Base-by-base conservation (phyloP, 2,888 invertebrate species). In the Sceliomorpha sp. region DNA sequence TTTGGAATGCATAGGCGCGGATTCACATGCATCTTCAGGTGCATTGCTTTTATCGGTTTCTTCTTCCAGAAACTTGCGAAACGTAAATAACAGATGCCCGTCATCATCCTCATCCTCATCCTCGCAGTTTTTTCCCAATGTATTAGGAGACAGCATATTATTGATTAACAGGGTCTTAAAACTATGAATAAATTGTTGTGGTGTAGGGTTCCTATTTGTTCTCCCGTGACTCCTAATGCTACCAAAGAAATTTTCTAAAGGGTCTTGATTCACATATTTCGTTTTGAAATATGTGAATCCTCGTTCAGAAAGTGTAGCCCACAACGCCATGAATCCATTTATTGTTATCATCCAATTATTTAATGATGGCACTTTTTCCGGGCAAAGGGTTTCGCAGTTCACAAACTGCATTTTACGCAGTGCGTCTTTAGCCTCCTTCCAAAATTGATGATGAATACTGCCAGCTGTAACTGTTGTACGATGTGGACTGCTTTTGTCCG, bases 281-380 rank as follows among this genome's bases (percentile, higher is more conserved):
- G 55, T 31, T 55, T 55, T 42, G 8, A 55, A 55, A 10, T 12
- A 14, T 13, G 17, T 27, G 5, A 56, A 36, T 12, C 45, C 45
- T n/a, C 20, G 3, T 8, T 12, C 7, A 36, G 34, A 8, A 2
- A 56, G 4, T 24, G 24, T 42, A 2, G 13, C 10, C 55, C 55
- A 56, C 10, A 56, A 34, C 2, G 12, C 1, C 6, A 13, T 20
- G 24, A 55, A 44, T 32, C 44, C 26, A 31, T 36, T 8, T 7
- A 56, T 26, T 0, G 55, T 56, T 1, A 2, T 14, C 20, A 13
- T 26, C 34, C 44, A 36, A 15, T 32, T 55, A 2, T 1, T 7
- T 10, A 56, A 31, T 2, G 32, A 34, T n/a, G 40, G 32, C 2
- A 34, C 13, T 34, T 12, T 34, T 12, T 12, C 10, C 1, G 2